phyloP scores from a whole-genome alignment of 2,113 vertebrate genomes.

The Nematolebias whitei region DNA sequence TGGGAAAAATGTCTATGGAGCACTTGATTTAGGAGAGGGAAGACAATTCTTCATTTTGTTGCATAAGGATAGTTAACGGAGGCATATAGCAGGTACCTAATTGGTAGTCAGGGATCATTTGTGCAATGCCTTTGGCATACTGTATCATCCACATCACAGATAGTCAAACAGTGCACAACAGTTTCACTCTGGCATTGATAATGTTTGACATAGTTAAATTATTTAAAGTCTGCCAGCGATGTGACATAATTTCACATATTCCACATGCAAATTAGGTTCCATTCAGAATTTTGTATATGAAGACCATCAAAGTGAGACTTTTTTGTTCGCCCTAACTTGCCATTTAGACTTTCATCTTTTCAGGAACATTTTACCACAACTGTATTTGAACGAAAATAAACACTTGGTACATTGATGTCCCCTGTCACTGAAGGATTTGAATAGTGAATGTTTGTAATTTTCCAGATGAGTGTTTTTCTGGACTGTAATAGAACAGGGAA shows the following conservation, averaged over 20 bases:
- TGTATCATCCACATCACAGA: not conserved
- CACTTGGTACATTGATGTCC: too few relatives aligned
- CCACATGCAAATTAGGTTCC: slow-evolving; percentile 7
- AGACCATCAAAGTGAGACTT: not conserved
- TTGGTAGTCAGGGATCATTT: slow-evolving; percentile 39
- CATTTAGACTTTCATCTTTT: slow-evolving; percentile 1
- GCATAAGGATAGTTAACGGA: slow-evolving; percentile 24
- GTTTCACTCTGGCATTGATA: slow-evolving; percentile 32
- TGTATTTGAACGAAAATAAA: not conserved
- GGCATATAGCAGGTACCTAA: slow-evolving; percentile 44
- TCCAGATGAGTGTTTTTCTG: too few relatives aligned
- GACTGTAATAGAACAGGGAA: too few relatives aligned
- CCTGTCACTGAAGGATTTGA: too few relatives aligned
- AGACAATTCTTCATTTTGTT: slow-evolving; percentile 42
- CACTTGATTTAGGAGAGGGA: slow-evolving; percentile 49
- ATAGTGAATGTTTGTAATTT: too few relatives aligned
- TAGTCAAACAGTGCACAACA: slow-evolving; percentile 24
- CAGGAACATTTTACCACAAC: not conserved
- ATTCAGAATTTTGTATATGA: not conserved
- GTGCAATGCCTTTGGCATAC: slow-evolving; percentile 22
- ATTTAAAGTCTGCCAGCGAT: not conserved
- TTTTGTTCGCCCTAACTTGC: not conserved
- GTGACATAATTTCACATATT: slow-evolving; percentile 10
- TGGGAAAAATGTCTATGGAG: slow-evolving; percentile 35
- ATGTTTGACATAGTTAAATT: slow-evolving; percentile 22